Conservation (phyloP, 2,797 vertebrate genomes). For the Fratercula arctica region DNA sequence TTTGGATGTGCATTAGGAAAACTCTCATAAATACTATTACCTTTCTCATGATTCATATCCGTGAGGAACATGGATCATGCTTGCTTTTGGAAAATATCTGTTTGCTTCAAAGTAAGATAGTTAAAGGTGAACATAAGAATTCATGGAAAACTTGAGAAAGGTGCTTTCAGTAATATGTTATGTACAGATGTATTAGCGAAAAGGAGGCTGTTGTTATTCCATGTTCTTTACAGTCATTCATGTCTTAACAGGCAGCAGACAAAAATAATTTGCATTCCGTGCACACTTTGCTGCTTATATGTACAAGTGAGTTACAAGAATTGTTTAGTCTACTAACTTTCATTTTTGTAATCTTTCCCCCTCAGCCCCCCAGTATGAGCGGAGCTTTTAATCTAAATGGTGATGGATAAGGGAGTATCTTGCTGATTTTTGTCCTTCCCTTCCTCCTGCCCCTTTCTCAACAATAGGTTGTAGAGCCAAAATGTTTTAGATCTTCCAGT, state of each 20-base stretch:
- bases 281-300: not conserved
- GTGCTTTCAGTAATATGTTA: not conserved
- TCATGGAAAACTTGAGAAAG: not conserved
- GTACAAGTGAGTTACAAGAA: not conserved
- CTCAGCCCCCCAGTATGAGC: fast-evolving
- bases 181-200: not conserved
- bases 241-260: not conserved
- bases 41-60: not conserved
- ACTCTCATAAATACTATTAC: not conserved
- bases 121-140: not conserved
- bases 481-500: not conserved
- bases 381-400: not conserved
- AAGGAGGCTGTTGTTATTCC: not conserved
- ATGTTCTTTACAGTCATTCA: not conserved
- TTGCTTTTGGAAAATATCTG: not conserved
- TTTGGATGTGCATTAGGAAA: not conserved
- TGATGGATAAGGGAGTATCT: not conserved
- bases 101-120: not conserved
- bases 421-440: not conserved
- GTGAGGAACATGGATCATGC: not conserved
- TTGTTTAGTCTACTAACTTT: not conserved
- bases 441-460: not conserved
- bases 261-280: not conserved
- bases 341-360: not conserved
- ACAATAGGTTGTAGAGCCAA: not conserved